Percentiles rank a stretch among this genome's conserved stretches.
Conservation (phyloP, 2,797 vertebrate species). For the Antennarius maculatus region DNA sequence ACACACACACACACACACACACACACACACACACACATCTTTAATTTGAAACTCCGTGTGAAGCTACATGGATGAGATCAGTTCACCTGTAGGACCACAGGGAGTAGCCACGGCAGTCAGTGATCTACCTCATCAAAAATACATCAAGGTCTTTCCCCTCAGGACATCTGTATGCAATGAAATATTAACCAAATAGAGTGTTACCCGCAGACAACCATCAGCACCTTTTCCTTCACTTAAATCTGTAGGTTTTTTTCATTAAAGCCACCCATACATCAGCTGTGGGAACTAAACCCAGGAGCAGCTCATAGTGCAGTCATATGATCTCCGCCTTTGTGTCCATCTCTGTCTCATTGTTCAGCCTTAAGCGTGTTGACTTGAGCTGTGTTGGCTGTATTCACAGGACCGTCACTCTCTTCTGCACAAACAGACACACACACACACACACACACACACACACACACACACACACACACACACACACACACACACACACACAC, state of each 20-base stretch:
- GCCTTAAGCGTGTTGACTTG: slow-evolving; percentile 34
- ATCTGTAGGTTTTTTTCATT: slow-evolving; percentile 23
- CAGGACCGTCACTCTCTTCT: slow-evolving; percentile 13
- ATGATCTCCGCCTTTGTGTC: slow-evolving; percentile 16
- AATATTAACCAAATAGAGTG: slow-evolving; percentile 64
- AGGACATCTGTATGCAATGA: slow-evolving; percentile 59
- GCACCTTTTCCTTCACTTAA: slow-evolving; percentile 12
- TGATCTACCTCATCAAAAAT: slow-evolving; percentile 71
- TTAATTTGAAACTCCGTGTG: slow-evolving; percentile 18
- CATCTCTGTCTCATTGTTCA: slow-evolving; percentile 22
- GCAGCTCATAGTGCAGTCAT: slow-evolving; percentile 4
- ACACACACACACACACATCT: slow-evolving; percentile 8
- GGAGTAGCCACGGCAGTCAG: slow-evolving; percentile 45
- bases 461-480: slow-evolving; percentile 6
- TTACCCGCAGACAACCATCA: slow-evolving; percentile 39
- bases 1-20: not conserved
- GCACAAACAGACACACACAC: slow-evolving; percentile 6
- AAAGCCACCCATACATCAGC: not conserved
- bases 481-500: not conserved
- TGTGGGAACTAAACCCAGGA: slow-evolving; percentile 6
- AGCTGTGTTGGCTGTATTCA: slow-evolving; percentile 8
- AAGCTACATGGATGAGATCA: slow-evolving; percentile 38
- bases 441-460: not conserved
- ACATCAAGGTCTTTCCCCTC: slow-evolving; percentile 69
- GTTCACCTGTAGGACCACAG: slow-evolving; percentile 40